Conservation (phyloP, 2,888 invertebrate genomes). For the Folsomia candida region DNA sequence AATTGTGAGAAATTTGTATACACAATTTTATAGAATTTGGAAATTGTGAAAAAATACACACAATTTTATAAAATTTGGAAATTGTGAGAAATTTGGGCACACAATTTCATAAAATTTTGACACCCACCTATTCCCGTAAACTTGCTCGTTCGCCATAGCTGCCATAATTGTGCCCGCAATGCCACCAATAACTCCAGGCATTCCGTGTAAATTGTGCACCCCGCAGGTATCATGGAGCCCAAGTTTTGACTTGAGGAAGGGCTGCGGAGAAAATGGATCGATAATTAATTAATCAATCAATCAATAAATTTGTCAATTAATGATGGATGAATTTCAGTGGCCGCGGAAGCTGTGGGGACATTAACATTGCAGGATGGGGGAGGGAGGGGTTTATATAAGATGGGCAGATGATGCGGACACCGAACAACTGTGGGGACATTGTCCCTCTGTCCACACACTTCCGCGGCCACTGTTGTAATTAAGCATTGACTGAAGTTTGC, state of each 20-base stretch:
- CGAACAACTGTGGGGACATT: too few relatives aligned
- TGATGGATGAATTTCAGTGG: slow-evolving; percentile 21
- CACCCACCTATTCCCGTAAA: slow-evolving; percentile 61
- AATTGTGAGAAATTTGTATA: too few relatives aligned
- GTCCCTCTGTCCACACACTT: too few relatives aligned
- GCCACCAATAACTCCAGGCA: slow-evolving; percentile 86
- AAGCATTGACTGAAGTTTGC: too few relatives aligned
- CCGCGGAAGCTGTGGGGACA: too few relatives aligned
- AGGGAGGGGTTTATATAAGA: too few relatives aligned
- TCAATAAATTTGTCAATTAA: too few relatives aligned
- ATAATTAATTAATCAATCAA: not conserved
- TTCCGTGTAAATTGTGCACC: slow-evolving; percentile 93
- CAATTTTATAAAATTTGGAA: not conserved
- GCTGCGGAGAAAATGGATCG: slow-evolving; percentile 60
- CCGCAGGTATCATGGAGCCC: slow-evolving; percentile 85
- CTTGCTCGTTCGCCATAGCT: slow-evolving; percentile 64
- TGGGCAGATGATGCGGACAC: too few relatives aligned
- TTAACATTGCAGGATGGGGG: too few relatives aligned
- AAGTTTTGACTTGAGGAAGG: slow-evolving; percentile 60
- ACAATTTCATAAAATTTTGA: not conserved
- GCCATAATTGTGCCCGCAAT: slow-evolving; percentile 75
- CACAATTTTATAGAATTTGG: too few relatives aligned
- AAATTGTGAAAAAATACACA: not conserved
- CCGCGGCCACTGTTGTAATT: too few relatives aligned
- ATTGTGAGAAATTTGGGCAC: not conserved